A percentile compares a stretch with the other conserved stretches of the same genome.
Conservation (phyloP, 2,888 invertebrate genomes). For the Melikaiella ostensackeni region DNA sequence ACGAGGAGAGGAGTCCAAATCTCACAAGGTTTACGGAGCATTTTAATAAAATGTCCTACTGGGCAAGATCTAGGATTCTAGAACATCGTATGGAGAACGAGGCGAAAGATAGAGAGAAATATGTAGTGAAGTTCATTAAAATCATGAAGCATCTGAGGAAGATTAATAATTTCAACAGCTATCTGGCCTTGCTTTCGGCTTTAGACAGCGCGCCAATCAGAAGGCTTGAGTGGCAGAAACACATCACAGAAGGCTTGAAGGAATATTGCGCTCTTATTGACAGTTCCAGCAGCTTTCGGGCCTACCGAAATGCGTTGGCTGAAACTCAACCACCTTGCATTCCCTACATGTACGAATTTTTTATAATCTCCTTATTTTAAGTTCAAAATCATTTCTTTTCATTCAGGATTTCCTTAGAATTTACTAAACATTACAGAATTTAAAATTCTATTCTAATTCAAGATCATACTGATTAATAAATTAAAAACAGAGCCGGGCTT, state of each 20-base stretch:
- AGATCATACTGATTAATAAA: background rate
- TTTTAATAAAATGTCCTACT: slow-evolving; percentile 99
- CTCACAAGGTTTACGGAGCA: slow-evolving; percentile 98
- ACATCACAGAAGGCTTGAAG: slow-evolving; percentile 93
- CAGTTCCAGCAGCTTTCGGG: slow-evolving; percentile 97
- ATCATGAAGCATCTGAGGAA: slow-evolving; percentile 98
- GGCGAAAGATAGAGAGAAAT: slow-evolving; percentile 96
- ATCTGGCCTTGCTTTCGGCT: slow-evolving; percentile 96
- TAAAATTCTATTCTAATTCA: too few species aligned
- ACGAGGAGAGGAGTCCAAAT: slow-evolving; percentile 97
- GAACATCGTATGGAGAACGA: slow-evolving; percentile 86
- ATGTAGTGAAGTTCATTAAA: slow-evolving; percentile 96
- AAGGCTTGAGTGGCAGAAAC: slow-evolving; percentile 95
- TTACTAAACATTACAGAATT: too few species aligned
- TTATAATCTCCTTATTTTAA: slow-evolving; percentile 7
- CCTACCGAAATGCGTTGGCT: slow-evolving; percentile 95
- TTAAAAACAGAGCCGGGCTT: too few species aligned
- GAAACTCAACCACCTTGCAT: slow-evolving; percentile 99
- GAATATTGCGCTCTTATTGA: slow-evolving; percentile 98
- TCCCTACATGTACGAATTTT: slow-evolving; percentile 94
- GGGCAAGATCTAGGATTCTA: slow-evolving; percentile 96
- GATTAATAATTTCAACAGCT: slow-evolving; percentile 99
- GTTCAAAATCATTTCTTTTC: background rate
- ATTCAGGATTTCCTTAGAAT: too few species aligned
- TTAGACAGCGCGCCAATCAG: slow-evolving; percentile 96